Conservation (phyloP, 2,113 vertebrate species). For the Micronisus gabar region DNA sequence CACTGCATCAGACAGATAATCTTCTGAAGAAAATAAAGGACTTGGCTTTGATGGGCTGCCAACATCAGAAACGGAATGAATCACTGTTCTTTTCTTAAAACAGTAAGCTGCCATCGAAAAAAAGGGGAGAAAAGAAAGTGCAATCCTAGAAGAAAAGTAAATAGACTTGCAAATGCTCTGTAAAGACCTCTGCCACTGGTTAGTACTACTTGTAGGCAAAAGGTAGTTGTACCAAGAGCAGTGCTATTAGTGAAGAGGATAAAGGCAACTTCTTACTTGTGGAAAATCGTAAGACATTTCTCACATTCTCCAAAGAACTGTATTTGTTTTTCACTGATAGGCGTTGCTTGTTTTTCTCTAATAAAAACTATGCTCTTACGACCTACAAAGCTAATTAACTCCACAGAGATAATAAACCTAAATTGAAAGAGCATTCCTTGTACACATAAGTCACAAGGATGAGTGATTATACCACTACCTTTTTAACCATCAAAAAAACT, state of each 20-base stretch:
- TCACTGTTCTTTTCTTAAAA: background rate
- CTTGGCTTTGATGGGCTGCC: background rate
- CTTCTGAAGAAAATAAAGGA: background rate
- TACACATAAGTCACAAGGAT: background rate
- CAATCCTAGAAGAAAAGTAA: background rate
- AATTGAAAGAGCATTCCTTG: background rate
- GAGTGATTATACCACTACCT: background rate
- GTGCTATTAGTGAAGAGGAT: background rate
- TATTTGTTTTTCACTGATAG: background rate
- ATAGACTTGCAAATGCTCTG: background rate
- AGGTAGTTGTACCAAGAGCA: accelerated
- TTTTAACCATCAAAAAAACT: background rate
- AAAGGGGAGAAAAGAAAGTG: background rate
- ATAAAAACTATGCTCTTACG: background rate
- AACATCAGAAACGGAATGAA: background rate
- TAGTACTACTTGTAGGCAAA: background rate
- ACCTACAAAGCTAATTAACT: conserved; percentile 32
- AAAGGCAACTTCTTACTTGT: background rate
- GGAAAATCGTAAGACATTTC: background rate
- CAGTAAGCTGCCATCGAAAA: background rate
- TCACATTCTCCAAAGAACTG: background rate
- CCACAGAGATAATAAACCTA: background rate
- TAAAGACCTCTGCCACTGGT: background rate
- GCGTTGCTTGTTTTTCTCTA: background rate
- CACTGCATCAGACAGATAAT: background rate